phyloP scores from a whole-genome alignment of 30 jellyfish, hydroid and myxozoan genomes.

The Turritopsis rubra region DNA sequence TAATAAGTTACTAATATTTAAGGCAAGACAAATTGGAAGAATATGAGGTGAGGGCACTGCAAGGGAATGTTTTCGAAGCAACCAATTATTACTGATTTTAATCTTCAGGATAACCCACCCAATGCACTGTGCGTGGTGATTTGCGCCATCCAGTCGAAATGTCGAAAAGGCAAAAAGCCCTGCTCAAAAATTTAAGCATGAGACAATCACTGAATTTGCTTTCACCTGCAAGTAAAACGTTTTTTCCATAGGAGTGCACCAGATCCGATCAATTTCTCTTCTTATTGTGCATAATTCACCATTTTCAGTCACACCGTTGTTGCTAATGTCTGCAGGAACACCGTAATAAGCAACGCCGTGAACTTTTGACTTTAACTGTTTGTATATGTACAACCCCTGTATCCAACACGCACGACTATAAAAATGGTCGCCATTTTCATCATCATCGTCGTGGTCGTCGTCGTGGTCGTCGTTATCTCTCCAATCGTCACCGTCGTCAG shows the following conservation, averaged over 20 bases:
- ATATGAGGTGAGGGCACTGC: too few species aligned
- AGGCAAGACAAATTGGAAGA: too few species aligned
- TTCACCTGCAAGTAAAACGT: constrained; percentile 13
- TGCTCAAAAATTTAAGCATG: too few species aligned
- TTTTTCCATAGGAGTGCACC: neutral
- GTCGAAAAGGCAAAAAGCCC: too few species aligned
- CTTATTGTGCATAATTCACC: constrained; percentile 3
- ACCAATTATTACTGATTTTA: too few species aligned
- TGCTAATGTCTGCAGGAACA: neutral
- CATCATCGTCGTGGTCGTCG: neutral
- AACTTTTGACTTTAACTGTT: neutral
- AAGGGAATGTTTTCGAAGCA: too few species aligned
- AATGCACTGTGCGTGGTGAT: too few species aligned
- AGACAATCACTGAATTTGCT: too few species aligned
- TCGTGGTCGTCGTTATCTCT: neutral
- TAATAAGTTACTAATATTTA: too few species aligned
- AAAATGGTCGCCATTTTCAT: neutral
- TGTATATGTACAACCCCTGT: neutral
- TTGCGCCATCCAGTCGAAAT: too few species aligned
- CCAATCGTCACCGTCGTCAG: too few species aligned
- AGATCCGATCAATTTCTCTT: neutral
- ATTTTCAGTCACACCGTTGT: neutral
- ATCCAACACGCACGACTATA: constrained; percentile 1
- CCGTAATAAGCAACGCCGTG: neutral
- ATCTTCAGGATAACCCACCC: too few species aligned